Evolutionary conservation across 2,888 invertebrate genomes (phyloP).

Genomic region (Apocheima hispidaria): DNA sequence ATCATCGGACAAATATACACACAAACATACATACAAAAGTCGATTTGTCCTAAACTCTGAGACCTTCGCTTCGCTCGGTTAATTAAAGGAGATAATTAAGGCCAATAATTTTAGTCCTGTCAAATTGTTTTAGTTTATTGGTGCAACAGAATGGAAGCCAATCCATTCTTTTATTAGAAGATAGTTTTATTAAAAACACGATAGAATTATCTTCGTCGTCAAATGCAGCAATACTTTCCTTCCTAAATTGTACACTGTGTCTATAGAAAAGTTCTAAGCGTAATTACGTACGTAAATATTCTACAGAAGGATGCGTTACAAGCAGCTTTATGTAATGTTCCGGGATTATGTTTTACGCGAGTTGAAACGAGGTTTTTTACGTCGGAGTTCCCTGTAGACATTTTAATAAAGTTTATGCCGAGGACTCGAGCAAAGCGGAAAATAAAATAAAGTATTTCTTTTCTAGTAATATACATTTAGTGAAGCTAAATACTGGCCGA

Average conservation of each 20-base stretch:
- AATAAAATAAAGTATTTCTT: neutral
- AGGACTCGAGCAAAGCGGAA: conserved; percentile 1
- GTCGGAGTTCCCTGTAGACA: conserved; percentile 8
- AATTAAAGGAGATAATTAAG: no score
- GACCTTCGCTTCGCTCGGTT: no score
- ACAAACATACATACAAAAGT: no score
- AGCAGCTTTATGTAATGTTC: conserved; percentile 19
- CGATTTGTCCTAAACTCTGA: no score
- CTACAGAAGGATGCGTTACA: conserved; percentile 2
- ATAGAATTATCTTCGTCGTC: neutral
- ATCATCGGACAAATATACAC: no score
- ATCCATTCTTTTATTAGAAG: no score
- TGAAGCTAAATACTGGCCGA: neutral
- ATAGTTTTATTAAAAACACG: neutral
- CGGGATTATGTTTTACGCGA: conserved; percentile 25
- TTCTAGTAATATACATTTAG: neutral
- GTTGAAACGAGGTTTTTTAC: conserved; percentile 15
- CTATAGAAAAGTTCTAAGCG: neutral
- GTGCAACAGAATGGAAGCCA: no score
- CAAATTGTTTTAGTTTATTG: no score
- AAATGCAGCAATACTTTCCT: neutral
- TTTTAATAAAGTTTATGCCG: conserved; percentile 20
- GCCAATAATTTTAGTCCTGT: no score
- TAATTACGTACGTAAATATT: conserved; percentile 2
- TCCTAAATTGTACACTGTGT: no score